These are phyloP conservation scores for Limosa lapponica DNA, from an alignment of 2,797 vertebrate species.

Conservation along the genomic window DNA sequence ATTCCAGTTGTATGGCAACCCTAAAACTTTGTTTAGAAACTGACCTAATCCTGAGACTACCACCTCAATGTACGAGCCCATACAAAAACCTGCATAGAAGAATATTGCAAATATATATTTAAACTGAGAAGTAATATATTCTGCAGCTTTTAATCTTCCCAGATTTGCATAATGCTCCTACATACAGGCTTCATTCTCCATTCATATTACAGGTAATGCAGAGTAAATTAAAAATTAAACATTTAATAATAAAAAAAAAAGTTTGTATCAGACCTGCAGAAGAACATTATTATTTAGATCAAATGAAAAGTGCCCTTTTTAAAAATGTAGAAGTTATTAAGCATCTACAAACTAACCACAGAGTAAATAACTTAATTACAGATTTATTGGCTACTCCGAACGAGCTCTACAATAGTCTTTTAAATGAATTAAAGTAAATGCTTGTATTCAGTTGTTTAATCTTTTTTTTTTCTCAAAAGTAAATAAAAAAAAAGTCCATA, in stretches of 20 bases:
- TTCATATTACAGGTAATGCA: neutral
- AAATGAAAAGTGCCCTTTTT: neutral
- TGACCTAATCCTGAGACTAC: neutral
- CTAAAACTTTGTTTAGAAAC: neutral
- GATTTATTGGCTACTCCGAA: neutral
- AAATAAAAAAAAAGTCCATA: neutral
- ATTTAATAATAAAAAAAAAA: neutral
- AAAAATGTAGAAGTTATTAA: neutral
- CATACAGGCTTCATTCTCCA: neutral
- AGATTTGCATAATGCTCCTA: neutral
- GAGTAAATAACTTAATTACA: neutral
- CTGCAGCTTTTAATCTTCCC: neutral
- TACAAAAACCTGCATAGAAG: neutral
- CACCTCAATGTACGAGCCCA: neutral
- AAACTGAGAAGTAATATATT: neutral
- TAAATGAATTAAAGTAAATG: neutral
- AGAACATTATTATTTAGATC: neutral
- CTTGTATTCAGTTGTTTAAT: neutral
- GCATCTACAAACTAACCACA: neutral
- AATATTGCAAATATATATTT: neutral
- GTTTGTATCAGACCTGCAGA: neutral
- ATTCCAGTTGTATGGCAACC: neutral
- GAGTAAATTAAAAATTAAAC: neutral
- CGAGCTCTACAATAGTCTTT: neutral
- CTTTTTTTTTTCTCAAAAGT: neutral